Conservation (phyloP, 2,113 vertebrate species). For the Capreolus pygargus region DNA sequence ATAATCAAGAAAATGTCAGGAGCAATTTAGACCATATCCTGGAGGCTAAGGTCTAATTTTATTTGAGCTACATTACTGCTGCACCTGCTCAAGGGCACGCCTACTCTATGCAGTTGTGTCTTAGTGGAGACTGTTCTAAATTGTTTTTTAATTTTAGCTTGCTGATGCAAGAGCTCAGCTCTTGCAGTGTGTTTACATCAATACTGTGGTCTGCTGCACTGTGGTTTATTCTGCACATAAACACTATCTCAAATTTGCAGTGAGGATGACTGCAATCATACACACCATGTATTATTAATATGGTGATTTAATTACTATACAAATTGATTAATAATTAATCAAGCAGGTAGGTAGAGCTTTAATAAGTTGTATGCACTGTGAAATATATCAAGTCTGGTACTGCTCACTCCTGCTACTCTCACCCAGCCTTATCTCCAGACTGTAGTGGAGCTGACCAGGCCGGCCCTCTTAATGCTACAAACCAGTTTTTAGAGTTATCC, state of each 20-base stretch:
- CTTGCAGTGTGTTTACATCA: background rate
- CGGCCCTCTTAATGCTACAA: background rate
- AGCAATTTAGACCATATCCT: background rate
- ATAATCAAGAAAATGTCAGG: background rate
- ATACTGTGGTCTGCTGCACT: background rate
- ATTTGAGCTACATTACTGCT: background rate
- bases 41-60: background rate
- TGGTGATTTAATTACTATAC: background rate
- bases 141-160: background rate
- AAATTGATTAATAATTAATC: background rate
- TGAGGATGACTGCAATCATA: background rate
- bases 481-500: background rate
- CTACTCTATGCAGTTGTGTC: background rate
- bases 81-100: background rate
- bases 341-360: background rate
- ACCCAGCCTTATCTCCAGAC: background rate
- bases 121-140: background rate
- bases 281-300: background rate
- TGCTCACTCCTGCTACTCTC: background rate
- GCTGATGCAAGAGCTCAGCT: background rate
- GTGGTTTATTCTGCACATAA: background rate
- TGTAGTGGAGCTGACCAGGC: background rate
- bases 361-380: background rate
- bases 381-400: background rate
- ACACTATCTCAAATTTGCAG: background rate